Evolutionary conservation across 2,797 vertebrate species (phyloP).

Genomic region (Otus scops): DNA sequence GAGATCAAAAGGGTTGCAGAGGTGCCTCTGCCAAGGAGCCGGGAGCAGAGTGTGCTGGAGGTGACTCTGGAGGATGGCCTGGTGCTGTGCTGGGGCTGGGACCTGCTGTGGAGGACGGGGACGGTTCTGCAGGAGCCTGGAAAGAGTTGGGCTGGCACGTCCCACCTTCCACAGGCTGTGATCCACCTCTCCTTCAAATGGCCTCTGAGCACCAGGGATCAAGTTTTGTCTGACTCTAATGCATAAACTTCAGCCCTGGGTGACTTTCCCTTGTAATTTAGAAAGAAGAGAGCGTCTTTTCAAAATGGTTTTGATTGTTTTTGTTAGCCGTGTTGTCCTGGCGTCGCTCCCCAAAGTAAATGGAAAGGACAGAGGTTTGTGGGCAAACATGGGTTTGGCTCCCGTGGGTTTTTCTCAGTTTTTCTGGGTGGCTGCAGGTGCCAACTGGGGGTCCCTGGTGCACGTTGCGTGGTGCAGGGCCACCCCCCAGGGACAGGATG

Average conservation of each 20-base stretch:
- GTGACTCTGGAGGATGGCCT: neutral
- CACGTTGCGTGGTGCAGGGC: accelerated
- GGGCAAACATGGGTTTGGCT: accelerated
- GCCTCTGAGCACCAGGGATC: neutral
- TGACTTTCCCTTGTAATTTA: neutral
- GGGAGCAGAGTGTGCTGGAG: neutral
- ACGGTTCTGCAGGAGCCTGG: neutral
- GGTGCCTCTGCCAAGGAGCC: neutral
- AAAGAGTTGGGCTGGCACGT: accelerated
- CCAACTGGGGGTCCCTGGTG: neutral
- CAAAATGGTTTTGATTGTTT: neutral
- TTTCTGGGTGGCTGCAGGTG: neutral
- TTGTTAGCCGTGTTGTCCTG: neutral
- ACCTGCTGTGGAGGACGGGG: neutral
- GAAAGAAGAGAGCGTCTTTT: neutral
- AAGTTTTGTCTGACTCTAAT: neutral
- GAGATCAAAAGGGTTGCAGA: neutral
- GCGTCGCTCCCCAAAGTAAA: neutral
- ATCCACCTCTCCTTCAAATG: neutral
- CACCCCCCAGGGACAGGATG: accelerated
- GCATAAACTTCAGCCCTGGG: neutral
- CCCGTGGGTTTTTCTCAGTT: neutral
- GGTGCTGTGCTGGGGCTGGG: neutral
- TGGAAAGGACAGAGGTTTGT: neutral
- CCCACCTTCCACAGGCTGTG: neutral